A percentile compares a stretch with the other conserved stretches of the same genome.
phyloP scores from a whole-genome alignment of 1,140 invertebrate species.

The Oedothorax gibbosus region DNA sequence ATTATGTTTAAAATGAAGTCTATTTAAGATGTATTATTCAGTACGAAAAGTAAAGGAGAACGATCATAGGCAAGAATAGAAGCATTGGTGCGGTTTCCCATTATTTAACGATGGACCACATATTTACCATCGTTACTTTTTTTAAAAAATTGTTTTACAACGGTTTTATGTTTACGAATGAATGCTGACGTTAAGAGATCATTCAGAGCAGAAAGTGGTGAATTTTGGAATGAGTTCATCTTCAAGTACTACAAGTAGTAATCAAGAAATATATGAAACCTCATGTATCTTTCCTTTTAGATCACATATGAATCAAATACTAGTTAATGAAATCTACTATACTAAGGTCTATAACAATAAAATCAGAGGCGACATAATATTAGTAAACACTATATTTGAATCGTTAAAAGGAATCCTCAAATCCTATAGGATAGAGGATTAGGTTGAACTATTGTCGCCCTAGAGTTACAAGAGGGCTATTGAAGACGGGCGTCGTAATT shows the following conservation, averaged over 20 bases:
- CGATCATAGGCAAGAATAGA: constrained; percentile 9
- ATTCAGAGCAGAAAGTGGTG: constrained; percentile 29
- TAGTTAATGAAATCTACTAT: too few relatives aligned
- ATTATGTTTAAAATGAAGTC: not conserved
- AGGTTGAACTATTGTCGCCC: too few relatives aligned
- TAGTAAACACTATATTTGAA: too few relatives aligned
- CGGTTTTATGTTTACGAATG: constrained; percentile 4
- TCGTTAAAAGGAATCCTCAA: too few relatives aligned
- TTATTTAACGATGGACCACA: constrained; percentile 35
- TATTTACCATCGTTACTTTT: constrained; percentile 14
- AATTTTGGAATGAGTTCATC: constrained; percentile 7
- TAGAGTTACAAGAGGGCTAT: too few relatives aligned
- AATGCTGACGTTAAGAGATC: constrained; percentile 14
- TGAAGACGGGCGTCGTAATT: too few relatives aligned
- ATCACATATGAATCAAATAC: too few relatives aligned
- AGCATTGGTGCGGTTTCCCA: constrained; percentile 10
- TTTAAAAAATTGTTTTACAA: constrained; percentile 25
- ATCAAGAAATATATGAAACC: not conserved
- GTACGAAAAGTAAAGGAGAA: not conserved
- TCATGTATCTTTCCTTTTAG: too few relatives aligned
- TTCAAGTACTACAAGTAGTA: not conserved
- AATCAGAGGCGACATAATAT: too few relatives aligned
- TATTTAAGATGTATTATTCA: constrained; percentile 35
- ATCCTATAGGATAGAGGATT: too few relatives aligned
- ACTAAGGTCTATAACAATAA: too few relatives aligned